Base-by-base conservation (phyloP, 2,888 invertebrate species). In the Agriopis marginaria region DNA sequence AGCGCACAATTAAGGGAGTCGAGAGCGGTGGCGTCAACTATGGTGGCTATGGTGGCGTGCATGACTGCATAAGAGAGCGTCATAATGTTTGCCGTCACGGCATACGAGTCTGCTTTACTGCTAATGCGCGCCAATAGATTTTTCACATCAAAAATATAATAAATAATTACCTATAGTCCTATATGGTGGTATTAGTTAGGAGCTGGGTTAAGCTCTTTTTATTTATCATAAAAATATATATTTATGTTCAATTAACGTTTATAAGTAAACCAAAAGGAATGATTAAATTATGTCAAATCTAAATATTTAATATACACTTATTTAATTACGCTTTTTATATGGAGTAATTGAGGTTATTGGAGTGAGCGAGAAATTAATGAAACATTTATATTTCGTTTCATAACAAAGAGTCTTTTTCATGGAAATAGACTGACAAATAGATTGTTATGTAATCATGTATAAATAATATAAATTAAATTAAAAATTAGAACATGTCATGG, bases 281-380 rank as follows among this genome's bases (percentile, higher is more conserved):
- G 10, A 17, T 10, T 23, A 51, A 32, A n/a, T 39, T 56, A 56
- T 42, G n/a, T 40, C 3, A 14, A 14, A 55, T 7, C 9, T 42
- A 42, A 56, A 42, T 39, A 56, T 56, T 44, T 44, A 39, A 51
- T 45, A 14, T 49, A 53, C 9, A 51, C 23, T 14, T 50, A 58
- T 23, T 50, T 58, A 49, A 63, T 67, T 63, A 53, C 53, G 63
- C 68, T 63, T 53, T 47, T 63, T 54, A 55, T 58, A 66, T 40
- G 40, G 39, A 63, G 63, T 32, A 49, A 53, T 40, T 60, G 40
- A 17, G 14, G 17, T 61, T 39, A 42, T 11, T 11, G 5, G 11
- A 40, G 49, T 14, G 55, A 14, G 12, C 12, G 11, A 14, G 8
- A 40, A 40, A 32, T 14, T 40, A 14, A 50, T 50, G 49, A 5